A percentile compares a stretch with the other conserved stretches of the same genome.
phyloP scores from a whole-genome alignment of 2,888 invertebrate genomes.

The Orthosia incerta region DNA sequence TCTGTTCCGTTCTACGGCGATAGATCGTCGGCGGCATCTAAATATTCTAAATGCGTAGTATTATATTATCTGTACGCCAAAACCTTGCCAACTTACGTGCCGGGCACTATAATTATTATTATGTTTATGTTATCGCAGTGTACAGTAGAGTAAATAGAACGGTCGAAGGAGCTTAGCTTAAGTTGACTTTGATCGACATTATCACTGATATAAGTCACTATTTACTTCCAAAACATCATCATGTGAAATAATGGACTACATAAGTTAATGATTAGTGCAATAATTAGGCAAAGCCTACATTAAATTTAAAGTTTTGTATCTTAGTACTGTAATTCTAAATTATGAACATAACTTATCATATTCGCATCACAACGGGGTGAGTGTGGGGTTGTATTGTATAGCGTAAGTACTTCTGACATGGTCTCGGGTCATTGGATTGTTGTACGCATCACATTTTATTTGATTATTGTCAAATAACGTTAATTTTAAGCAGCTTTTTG shows the following conservation, averaged over 20 bases:
- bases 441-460: slow-evolving; percentile 71
- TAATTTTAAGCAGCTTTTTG: slow-evolving; percentile 77
- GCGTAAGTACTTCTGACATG: slow-evolving; percentile 58
- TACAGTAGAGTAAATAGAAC: slow-evolving; percentile 68
- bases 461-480: slow-evolving; percentile 73
- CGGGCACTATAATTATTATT: slow-evolving; percentile 3
- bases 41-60: no score
- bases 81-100: no score
- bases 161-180: slow-evolving; percentile 65
- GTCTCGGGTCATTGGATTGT: slow-evolving; percentile 70
- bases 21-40: no score
- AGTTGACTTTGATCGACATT: slow-evolving; percentile 63
- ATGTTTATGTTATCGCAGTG: slow-evolving; percentile 62
- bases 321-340: slow-evolving; percentile 85
- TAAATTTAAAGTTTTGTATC: slow-evolving; percentile 86
- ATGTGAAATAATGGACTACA: slow-evolving; percentile 84
- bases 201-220: slow-evolving; percentile 65
- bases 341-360: slow-evolving; percentile 71
- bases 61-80: no score
- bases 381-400: slow-evolving; percentile 73
- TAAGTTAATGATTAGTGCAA: slow-evolving; percentile 88
- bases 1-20: no score
- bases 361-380: slow-evolving; percentile 67
- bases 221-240: slow-evolving; percentile 85
- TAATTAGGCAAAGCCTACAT: slow-evolving; percentile 90